Percentiles rank a stretch among this genome's conserved stretches.
phyloP scores from a whole-genome alignment of 2,888 invertebrate species.

The Eupithecia exiguata region DNA sequence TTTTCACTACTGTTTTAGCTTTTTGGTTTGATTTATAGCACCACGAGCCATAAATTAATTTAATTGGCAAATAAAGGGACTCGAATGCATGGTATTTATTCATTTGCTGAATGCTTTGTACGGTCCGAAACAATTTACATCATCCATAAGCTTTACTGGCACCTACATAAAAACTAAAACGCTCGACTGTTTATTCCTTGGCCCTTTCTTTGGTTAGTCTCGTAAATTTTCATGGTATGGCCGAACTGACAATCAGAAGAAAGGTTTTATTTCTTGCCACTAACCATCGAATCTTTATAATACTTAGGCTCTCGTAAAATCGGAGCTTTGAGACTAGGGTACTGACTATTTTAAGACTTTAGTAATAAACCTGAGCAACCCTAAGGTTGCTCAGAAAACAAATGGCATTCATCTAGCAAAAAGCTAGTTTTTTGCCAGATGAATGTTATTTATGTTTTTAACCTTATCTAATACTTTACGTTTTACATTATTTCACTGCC shows the following conservation, averaged over 20 bases:
- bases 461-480: not conserved
- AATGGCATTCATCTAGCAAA: too few species aligned
- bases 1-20: slow-evolving; percentile 28
- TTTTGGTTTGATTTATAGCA: slow-evolving; percentile 26
- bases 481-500: not conserved
- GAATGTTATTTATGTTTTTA: not conserved
- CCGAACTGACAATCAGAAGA: slow-evolving; percentile 10
- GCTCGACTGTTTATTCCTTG: not conserved
- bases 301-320: slow-evolving; percentile 18
- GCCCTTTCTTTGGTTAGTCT: slow-evolving; percentile 10
- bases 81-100: slow-evolving; percentile 22
- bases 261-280: slow-evolving; percentile 19
- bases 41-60: slow-evolving; percentile 28
- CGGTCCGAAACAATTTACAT: slow-evolving; percentile 2
- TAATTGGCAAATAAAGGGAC: slow-evolving; percentile 28
- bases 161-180: slow-evolving; percentile 1
- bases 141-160: slow-evolving; percentile 11
- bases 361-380: not conserved
- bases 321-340: not conserved
- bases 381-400: too few species aligned
- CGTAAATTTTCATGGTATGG: slow-evolving; percentile 15
- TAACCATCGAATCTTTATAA: slow-evolving; percentile 13
- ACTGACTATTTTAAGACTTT: not conserved
- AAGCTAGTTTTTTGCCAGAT: not conserved
- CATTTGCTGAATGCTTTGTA: slow-evolving; percentile 11